Conservation (phyloP, 2,113 vertebrate genomes). For the Pomatostomus ruficeps region DNA sequence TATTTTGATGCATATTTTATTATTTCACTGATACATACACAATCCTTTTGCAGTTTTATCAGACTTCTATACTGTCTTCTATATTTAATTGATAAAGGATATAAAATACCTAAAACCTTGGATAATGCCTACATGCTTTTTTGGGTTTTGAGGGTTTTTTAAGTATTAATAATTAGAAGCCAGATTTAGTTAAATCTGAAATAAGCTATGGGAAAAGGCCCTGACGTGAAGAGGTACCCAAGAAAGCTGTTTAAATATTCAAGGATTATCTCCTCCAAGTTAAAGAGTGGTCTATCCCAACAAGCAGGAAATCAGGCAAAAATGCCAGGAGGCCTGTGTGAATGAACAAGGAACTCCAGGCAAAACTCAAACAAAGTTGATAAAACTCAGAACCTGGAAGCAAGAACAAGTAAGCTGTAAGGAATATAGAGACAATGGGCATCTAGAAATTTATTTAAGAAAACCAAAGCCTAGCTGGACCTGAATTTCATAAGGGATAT, state of each 20-base stretch:
- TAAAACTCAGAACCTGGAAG: background rate
- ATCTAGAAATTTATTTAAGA: background rate
- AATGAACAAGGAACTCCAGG: background rate
- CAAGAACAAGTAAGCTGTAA: background rate
- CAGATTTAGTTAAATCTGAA: background rate
- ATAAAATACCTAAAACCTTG: background rate
- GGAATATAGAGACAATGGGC: background rate
- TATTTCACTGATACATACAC: background rate
- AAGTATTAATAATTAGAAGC: background rate
- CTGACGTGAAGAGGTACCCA: background rate
- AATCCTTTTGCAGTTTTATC: background rate
- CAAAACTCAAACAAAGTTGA: background rate
- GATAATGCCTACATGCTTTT: background rate
- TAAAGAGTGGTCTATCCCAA: background rate
- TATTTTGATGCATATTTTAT: background rate
- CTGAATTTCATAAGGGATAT: background rate
- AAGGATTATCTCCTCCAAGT: background rate
- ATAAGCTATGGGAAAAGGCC: background rate
- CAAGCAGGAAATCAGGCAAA: background rate
- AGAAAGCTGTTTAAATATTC: background rate
- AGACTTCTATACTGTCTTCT: background rate
- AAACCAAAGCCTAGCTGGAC: background rate
- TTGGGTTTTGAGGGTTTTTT: background rate
- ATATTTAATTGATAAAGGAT: background rate
- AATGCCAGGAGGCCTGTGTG: background rate